phyloP scores from a whole-genome alignment of 2,113 vertebrate genomes.

The Chitala chitala region DNA sequence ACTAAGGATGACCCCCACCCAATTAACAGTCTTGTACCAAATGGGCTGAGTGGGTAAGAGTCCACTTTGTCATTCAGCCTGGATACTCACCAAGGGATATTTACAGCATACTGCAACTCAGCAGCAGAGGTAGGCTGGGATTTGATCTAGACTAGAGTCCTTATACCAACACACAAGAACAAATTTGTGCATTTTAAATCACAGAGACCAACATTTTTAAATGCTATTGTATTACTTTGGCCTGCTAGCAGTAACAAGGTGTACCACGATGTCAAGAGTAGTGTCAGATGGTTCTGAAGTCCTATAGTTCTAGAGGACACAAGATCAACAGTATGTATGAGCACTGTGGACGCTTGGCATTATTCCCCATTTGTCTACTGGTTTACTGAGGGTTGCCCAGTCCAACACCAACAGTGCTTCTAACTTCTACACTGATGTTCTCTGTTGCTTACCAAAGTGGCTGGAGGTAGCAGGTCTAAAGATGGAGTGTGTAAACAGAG shows the following conservation, averaged over 20 bases:
- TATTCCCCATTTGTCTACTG: neutral
- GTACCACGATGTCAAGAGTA: neutral
- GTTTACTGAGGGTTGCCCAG: neutral
- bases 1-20: neutral
- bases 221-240: constrained; percentile 12
- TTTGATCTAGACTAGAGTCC: neutral
- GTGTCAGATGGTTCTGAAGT: neutral
- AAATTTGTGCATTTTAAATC: neutral
- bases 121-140: neutral
- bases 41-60: neutral
- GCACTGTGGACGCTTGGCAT: neutral
- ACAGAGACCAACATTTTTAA: neutral
- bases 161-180: neutral
- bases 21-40: constrained; percentile 7
- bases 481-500: constrained; percentile 20
- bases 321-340: neutral
- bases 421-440: neutral
- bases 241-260: constrained; percentile 16
- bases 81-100: constrained; percentile 11
- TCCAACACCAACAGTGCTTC: constrained; percentile 21
- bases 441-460: constrained; percentile 37
- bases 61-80: neutral
- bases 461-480: constrained; percentile 55
- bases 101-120: neutral
- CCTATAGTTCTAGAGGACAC: neutral